Conservation (phyloP, 2,113 vertebrate genomes). For the Romanogobio albipinnatus region DNA sequence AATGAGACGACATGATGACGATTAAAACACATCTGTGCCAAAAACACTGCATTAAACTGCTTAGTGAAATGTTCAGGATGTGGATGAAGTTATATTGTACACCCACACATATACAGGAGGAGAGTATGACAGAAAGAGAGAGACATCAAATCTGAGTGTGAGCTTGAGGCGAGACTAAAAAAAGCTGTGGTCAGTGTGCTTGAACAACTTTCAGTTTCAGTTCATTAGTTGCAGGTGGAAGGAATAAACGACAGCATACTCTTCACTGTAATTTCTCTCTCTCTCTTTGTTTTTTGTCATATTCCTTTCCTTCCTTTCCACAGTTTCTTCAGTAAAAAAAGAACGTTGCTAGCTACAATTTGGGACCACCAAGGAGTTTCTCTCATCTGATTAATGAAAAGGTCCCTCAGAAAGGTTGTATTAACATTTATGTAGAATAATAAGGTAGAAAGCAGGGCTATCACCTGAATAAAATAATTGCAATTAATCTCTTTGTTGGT, state of each 20-base stretch:
- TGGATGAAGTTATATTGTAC: not conserved
- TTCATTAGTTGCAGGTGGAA: conserved; percentile 34
- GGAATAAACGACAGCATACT: conserved; percentile 16
- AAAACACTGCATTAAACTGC: conserved; percentile 6
- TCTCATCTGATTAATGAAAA: not conserved
- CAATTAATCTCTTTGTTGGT: not conserved
- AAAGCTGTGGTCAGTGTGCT: conserved; percentile 12
- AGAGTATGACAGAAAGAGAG: not conserved
- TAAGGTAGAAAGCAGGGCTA: not conserved
- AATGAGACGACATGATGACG: conserved; percentile 8
- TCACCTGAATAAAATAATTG: not conserved
- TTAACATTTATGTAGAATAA: not conserved
- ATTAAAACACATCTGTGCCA: not conserved
- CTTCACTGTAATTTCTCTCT: not conserved
- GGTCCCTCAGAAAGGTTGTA: not conserved
- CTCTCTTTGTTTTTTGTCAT: not conserved
- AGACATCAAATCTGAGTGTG: not conserved
- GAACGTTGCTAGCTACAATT: not conserved
- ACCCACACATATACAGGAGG: not conserved
- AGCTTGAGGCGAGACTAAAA: conserved; percentile 23
- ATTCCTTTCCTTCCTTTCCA: not conserved
- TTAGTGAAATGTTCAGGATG: not conserved
- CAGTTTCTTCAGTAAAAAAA: not conserved
- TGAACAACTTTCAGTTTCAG: conserved; percentile 3
- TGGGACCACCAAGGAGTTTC: conserved; percentile 7